Base-by-base conservation (phyloP, 2,113 vertebrate species). In the Corydoras sp. region DNA sequence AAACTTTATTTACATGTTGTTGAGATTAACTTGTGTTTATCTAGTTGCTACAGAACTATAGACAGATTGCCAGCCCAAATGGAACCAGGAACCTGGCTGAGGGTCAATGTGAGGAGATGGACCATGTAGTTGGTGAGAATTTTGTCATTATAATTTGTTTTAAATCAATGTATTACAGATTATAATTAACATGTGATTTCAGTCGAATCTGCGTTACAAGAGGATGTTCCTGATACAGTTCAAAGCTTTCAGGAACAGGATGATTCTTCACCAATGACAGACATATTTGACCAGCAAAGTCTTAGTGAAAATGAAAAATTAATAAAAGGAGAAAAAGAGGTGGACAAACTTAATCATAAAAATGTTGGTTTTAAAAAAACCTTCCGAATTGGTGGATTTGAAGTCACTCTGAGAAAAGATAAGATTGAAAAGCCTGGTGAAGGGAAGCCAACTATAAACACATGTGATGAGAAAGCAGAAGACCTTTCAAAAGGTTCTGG, bases 341-440 rank as follows among this genome's bases (percentile, higher is more conserved):
- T 88, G 58, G 77, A 87, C 12, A 80, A 82, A 3, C 87, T 89
- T 1, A 31, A 89, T 2, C 70, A 89, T 67, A 91, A 92, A 62
- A 83, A 88, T 2, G 92, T 91, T 30, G 87, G 93, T 9, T 98
- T 97, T 79, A 94, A 90, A 85, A 96, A 88, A 76, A 90, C 94
- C 66, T 95, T 98, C 76, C 92, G 89, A 79, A 94, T 93, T 82
- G 90, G 95, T 72, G 92, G 92, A 59, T 90, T 97, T 59, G 95
- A 94, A 81, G 88, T 97, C 77, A 95, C 92, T 0, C 81, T 98
- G 24, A 97, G 92, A 77, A 95, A 91, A 79, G 92, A 93, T 66
- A 92, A 92, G 54, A 81, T 72, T 0, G 91, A 90, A 73, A 91
- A 91, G 72, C 77, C 76, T 0, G 92, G 92, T n/a, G 75, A 81